These are phyloP conservation scores for Cinara cedri DNA, from an alignment of 2,888 invertebrate species.

Conservation along the genomic window DNA sequence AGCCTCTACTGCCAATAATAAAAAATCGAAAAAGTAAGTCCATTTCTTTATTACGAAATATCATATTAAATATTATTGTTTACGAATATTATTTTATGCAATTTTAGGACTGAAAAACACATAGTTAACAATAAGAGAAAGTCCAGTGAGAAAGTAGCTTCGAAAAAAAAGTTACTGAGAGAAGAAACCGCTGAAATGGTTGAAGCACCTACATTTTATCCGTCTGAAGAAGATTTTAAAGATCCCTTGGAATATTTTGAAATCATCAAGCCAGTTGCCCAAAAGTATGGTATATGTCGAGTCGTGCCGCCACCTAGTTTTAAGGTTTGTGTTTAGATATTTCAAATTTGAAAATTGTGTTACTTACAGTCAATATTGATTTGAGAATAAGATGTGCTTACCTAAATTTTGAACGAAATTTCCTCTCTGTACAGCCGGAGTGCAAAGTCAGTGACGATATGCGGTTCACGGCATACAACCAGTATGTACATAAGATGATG, in stretches of 20 bases:
- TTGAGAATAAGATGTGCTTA: neutral
- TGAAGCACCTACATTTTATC: slow-evolving; percentile 80
- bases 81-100: no score
- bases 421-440: slow-evolving; percentile 68
- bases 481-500: slow-evolving; percentile 86
- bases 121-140: slow-evolving; percentile 43
- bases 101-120: slow-evolving; percentile 50
- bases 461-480: slow-evolving; percentile 86
- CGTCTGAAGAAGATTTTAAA: slow-evolving; percentile 81
- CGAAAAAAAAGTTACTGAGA: slow-evolving; percentile 9
- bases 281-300: slow-evolving; percentile 83
- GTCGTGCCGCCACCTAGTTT: slow-evolving; percentile 83
- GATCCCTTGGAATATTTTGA: slow-evolving; percentile 87
- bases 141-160: slow-evolving; percentile 21
- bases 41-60: neutral
- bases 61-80: no score
- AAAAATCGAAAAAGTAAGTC: slow-evolving; percentile 43
- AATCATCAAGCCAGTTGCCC: slow-evolving; percentile 76
- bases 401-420: neutral
- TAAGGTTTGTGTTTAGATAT: slow-evolving; percentile 64
- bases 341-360: neutral
- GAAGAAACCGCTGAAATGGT: slow-evolving; percentile 58
- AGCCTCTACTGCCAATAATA: neutral
- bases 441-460: slow-evolving; percentile 84
- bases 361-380: neutral